A percentile compares a stretch with the other conserved stretches of the same genome.
Evolutionary conservation across 2,888 invertebrate genomes (phyloP).

Genomic region (Platerodrilus igneus): DNA sequence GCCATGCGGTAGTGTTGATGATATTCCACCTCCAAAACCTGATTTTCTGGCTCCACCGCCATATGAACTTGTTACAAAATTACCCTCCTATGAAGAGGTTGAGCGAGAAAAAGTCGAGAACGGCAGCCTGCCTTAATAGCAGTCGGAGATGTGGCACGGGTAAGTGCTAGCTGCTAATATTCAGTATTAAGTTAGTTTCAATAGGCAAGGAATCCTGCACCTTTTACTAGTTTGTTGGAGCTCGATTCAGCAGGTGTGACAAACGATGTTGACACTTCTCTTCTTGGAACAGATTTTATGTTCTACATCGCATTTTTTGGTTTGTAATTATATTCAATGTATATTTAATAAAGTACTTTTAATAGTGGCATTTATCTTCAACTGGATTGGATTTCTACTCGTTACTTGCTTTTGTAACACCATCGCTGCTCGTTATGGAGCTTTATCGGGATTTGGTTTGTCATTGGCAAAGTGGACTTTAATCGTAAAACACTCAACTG

Average conservation of each 20-base stretch:
- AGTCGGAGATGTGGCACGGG: constrained; percentile 19
- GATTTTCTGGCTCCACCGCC: constrained; percentile 86
- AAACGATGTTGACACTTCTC: constrained; percentile 72
- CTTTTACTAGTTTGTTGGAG: too few relatives aligned
- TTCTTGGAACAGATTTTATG: constrained; percentile 90
- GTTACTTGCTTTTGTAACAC: constrained; percentile 93
- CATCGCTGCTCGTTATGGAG: constrained; percentile 88
- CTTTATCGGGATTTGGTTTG: constrained; percentile 86
- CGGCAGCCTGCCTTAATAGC: constrained; percentile 47
- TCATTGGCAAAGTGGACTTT: constrained; percentile 94
- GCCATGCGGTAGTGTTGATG: constrained; percentile 47
- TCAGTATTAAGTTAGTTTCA: constrained; percentile 10
- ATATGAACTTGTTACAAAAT: constrained; percentile 74
- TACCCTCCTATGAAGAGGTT: constrained; percentile 90
- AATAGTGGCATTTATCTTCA: constrained; percentile 89
- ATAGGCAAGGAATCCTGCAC: too few relatives aligned
- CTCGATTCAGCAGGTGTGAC: constrained; percentile 71
- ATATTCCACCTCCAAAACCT: constrained; percentile 76
- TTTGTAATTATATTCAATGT: constrained; percentile 45
- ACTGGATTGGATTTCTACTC: constrained; percentile 91
- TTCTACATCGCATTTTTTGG: constrained; percentile 88
- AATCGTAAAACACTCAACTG: constrained; percentile 87
- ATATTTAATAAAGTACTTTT: constrained; percentile 27
- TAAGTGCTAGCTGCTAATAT: constrained; percentile 1
- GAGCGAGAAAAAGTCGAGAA: constrained; percentile 77